Base-by-base conservation (phyloP, 2,113 vertebrate genomes). In the Neopipo cinnamomea region DNA sequence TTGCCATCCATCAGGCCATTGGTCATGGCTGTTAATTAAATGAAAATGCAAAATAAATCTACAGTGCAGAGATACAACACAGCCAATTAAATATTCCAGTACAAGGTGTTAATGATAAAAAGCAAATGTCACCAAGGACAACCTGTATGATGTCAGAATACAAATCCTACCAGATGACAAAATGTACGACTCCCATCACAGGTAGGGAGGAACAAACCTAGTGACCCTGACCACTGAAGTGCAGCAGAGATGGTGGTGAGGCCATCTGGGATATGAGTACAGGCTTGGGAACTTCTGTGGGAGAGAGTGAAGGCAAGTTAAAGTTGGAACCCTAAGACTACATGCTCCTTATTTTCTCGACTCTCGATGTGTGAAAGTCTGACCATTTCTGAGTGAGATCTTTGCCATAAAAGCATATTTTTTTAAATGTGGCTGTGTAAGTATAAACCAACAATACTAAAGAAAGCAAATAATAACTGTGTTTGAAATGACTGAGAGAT, bases 11-110 rank as follows among this genome's bases (percentile, higher is more conserved):
- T 91, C 87, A 95, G 84, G 28, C 77, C 71, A 65, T 37, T 91
- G 94, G 91, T 94, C 84, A 42, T 89, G 77, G 87, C 87, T 75
- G 70, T 93, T 97, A 95, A 95, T 95, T 89, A 95, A 95, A 93
- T 73, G 84, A 87, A 79, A 92, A 96, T 72, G 73, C 84, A 81
- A 85, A 94, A 95, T 92, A 91, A 91, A 94, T 92, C 77, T 79
- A 87, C 52, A 41, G 77, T 47, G 74, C 73, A 33, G 93, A 84
- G 89, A 81, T 75, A 62, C 81, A 87, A 87, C 66, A 52, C 16
- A 85, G 77, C 65, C 84, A 92, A 91, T 93, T 94, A 95, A 85
- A 87, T 80, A 95, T 68, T 79, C 56, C 49, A 25, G 93, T 41
- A 33, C 73, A 85, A 89, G 81, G 68, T 89, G 89, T 71, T 95